phyloP scores from a whole-genome alignment of 2,888 invertebrate genomes.

The Emmelina monodactyla region DNA sequence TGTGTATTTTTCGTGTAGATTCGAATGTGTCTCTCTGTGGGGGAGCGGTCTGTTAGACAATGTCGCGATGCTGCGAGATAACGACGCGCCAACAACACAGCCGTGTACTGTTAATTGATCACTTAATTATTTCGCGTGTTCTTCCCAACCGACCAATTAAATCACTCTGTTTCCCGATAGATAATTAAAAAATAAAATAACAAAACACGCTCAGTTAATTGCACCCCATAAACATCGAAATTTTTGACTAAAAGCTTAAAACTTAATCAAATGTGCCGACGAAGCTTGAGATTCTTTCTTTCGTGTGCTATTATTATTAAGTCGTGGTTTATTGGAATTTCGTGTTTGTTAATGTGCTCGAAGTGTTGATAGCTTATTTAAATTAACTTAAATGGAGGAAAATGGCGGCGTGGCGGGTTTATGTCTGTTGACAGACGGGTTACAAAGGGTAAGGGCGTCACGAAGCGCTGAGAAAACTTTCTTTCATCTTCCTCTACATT shows the following conservation, averaged over 20 bases:
- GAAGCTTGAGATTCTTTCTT: too few relatives aligned
- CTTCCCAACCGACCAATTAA: conserved; percentile 54
- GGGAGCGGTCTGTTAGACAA: conserved; percentile 19
- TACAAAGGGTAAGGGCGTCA: conserved; percentile 6
- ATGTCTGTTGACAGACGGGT: conserved; percentile 1
- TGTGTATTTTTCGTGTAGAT: too few relatives aligned
- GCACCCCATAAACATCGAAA: too few relatives aligned
- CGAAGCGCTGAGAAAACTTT: not conserved
- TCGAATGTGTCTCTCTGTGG: too few relatives aligned
- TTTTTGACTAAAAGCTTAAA: too few relatives aligned
- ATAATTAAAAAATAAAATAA: conserved; percentile 62
- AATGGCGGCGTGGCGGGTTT: conserved; percentile 19
- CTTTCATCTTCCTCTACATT: too few relatives aligned
- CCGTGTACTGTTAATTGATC: conserved; percentile 56
- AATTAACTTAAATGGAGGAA: conserved; percentile 40
- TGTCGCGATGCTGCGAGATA: conserved; percentile 39
- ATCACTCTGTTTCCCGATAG: conserved; percentile 54
- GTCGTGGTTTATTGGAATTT: conserved; percentile 55
- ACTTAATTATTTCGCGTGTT: conserved; percentile 61
- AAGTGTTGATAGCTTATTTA: conserved; percentile 49
- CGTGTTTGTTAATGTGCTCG: conserved; percentile 45
- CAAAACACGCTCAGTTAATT: conserved; percentile 55
- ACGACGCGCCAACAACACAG: conserved; percentile 35
- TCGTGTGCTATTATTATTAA: conserved; percentile 55
- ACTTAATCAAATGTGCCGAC: too few relatives aligned